Percentiles rank a stretch among this genome's conserved stretches.
These are phyloP conservation scores for Coelinius sp. DNA, from an alignment of 2,888 invertebrate species.

Conservation along the genomic window DNA sequence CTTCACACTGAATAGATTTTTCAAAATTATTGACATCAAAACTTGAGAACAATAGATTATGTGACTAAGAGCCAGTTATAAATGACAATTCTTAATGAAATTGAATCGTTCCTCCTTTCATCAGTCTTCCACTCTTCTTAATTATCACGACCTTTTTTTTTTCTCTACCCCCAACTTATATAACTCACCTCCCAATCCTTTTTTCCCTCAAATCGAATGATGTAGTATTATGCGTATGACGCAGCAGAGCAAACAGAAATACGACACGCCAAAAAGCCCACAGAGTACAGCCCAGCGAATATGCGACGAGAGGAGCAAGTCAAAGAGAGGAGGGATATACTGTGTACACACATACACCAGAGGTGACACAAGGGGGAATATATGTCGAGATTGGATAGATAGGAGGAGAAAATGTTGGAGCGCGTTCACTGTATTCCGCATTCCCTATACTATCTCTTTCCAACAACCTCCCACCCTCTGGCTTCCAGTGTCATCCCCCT, in stretches of 20 bases:
- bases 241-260: slow-evolving; percentile 68
- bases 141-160: slow-evolving; percentile 20
- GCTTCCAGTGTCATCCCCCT: slow-evolving; percentile 56
- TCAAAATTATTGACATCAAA: no score
- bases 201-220: slow-evolving; percentile 11
- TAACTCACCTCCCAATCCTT: slow-evolving; percentile 32
- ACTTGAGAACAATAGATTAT: no score
- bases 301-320: slow-evolving; percentile 41
- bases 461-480: slow-evolving; percentile 54
- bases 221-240: slow-evolving; percentile 57
- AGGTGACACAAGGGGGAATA: slow-evolving; percentile 26
- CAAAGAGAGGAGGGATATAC: slow-evolving; percentile 39
- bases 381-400: slow-evolving; percentile 50
- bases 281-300: background rate
- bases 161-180: no score
- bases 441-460: slow-evolving; percentile 16
- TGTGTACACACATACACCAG: background rate
- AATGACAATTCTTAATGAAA: no score
- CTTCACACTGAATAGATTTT: no score
- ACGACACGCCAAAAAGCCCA: slow-evolving; percentile 60
- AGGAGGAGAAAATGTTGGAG: slow-evolving; percentile 71
- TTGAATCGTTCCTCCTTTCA: no score
- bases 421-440: slow-evolving; percentile 63
- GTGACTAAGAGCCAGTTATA: no score
- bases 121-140: no score